These are phyloP conservation scores for Xestia xanthographa DNA, from an alignment of 2,888 invertebrate species.

Conservation along the genomic window DNA sequence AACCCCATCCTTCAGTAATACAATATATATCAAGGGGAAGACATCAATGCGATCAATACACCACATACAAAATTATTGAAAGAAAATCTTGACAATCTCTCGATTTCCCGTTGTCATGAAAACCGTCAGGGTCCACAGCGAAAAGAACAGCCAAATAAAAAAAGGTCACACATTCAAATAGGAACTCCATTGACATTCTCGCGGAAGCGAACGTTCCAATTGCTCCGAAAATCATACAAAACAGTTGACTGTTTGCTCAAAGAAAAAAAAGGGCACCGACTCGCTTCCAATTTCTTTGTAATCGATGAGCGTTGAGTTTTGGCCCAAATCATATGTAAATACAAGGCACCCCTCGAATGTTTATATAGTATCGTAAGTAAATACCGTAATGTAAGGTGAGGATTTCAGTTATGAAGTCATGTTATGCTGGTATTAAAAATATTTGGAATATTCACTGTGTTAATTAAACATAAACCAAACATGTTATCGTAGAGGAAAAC, in stretches of 20 bases:
- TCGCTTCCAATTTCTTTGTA: slow-evolving; percentile 67
- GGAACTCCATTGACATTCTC: slow-evolving; percentile 47
- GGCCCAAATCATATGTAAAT: slow-evolving; percentile 67
- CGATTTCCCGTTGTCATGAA: slow-evolving; percentile 32
- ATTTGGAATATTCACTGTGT: slow-evolving; percentile 43
- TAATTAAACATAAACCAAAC: slow-evolving; percentile 49
- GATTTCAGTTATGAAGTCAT: slow-evolving; percentile 38
- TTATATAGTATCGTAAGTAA: slow-evolving; percentile 60
- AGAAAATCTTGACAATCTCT: slow-evolving; percentile 21
- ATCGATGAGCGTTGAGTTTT: slow-evolving; percentile 58
- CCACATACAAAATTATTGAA: slow-evolving; percentile 30
- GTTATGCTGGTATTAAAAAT: slow-evolving; percentile 47
- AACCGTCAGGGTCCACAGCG: slow-evolving; percentile 18
- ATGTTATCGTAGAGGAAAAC: slow-evolving; percentile 25
- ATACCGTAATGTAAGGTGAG: slow-evolving; percentile 51
- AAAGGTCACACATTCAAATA: slow-evolving; percentile 62
- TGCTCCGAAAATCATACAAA: slow-evolving; percentile 62
- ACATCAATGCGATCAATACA: slow-evolving; percentile 35
- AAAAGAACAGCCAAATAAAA: slow-evolving; percentile 56
- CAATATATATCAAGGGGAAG: slow-evolving; percentile 28
- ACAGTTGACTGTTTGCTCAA: slow-evolving; percentile 60
- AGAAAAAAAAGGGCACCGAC: slow-evolving; percentile 53
- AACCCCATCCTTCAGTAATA: slow-evolving; percentile 18
- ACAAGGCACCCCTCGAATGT: slow-evolving; percentile 37
- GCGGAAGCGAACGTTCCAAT: slow-evolving; percentile 51